Percentiles rank a stretch among this genome's conserved stretches.
Evolutionary conservation across 2,113 vertebrate species (phyloP).

Genomic region (Prochilodus magdalenae): DNA sequence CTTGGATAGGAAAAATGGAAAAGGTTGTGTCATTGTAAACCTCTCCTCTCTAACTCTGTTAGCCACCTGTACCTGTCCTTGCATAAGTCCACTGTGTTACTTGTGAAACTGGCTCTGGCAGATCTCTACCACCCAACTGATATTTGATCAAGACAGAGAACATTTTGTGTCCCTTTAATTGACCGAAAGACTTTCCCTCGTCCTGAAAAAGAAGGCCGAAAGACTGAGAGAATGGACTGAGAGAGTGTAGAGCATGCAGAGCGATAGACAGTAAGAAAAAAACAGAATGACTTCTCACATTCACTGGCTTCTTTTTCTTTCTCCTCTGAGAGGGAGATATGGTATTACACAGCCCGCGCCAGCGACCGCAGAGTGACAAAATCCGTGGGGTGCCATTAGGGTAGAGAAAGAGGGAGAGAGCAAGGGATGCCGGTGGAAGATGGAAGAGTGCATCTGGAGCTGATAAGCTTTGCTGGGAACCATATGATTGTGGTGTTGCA

Average conservation of each 20-base stretch:
- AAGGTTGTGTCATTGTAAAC: too few species aligned
- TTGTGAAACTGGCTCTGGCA: not conserved
- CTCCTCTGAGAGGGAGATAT: constrained; percentile 86
- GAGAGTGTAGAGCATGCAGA: constrained; percentile 35
- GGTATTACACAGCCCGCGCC: constrained; percentile 83
- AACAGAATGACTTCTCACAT: constrained; percentile 61
- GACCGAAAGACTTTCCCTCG: not conserved
- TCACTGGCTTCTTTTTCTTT: constrained; percentile 62
- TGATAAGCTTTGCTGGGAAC: constrained; percentile 87
- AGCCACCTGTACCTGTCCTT: too few species aligned
- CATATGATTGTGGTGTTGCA: constrained; percentile 81
- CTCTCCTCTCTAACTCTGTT: too few species aligned
- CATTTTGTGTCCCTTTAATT: not conserved
- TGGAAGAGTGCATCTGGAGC: constrained; percentile 86
- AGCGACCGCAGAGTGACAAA: constrained; percentile 94
- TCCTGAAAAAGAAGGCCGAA: constrained; percentile 5
- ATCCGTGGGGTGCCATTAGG: constrained; percentile 85
- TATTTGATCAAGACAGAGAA: not conserved
- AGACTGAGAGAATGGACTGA: constrained; percentile 20
- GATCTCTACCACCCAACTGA: not conserved
- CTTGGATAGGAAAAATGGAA: too few species aligned
- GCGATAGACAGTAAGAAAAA: constrained; percentile 14
- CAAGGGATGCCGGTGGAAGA: constrained; percentile 83
- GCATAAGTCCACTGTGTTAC: not conserved
- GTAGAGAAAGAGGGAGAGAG: constrained; percentile 68